Percentiles rank a stretch among this genome's conserved stretches.
Conservation (phyloP, 2,888 invertebrate species). For the Drosophila engyochracea region DNA sequence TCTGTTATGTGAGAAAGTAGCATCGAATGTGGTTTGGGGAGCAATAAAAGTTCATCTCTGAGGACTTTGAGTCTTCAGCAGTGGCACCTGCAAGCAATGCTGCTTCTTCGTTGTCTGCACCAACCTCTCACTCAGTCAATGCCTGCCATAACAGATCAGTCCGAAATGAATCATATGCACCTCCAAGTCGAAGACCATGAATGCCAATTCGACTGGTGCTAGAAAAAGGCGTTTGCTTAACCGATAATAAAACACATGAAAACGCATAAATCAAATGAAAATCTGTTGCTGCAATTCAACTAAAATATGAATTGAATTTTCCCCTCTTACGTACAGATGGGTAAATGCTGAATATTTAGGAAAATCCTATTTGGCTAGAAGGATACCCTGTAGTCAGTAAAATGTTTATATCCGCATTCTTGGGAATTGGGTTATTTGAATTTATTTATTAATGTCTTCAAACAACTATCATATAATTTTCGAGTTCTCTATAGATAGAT, state of each 20-base stretch:
- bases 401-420: background rate
- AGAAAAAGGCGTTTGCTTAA: constrained; percentile 68
- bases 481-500: too few species aligned
- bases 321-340: constrained; percentile 23
- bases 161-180: constrained; percentile 65
- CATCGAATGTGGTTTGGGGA: constrained; percentile 15
- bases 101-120: background rate
- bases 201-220: constrained; percentile 54
- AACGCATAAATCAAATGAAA: constrained; percentile 72
- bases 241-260: constrained; percentile 70
- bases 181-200: constrained; percentile 44
- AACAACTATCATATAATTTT: background rate
- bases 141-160: constrained; percentile 61
- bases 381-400: constrained; percentile 7
- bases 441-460: background rate
- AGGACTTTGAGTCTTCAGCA: constrained; percentile 41
- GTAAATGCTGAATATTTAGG: constrained; percentile 11
- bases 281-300: constrained; percentile 41
- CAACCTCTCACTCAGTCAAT: constrained; percentile 32
- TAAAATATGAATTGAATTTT: constrained; percentile 71
- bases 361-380: background rate
- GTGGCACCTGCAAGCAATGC: constrained; percentile 42
- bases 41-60: constrained; percentile 50
- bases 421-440: background rate
- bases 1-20: constrained; percentile 60